Percentiles rank a stretch among this genome's conserved stretches.
Conservation (phyloP, 2,113 vertebrate species). For the Neotragus moschatus region DNA sequence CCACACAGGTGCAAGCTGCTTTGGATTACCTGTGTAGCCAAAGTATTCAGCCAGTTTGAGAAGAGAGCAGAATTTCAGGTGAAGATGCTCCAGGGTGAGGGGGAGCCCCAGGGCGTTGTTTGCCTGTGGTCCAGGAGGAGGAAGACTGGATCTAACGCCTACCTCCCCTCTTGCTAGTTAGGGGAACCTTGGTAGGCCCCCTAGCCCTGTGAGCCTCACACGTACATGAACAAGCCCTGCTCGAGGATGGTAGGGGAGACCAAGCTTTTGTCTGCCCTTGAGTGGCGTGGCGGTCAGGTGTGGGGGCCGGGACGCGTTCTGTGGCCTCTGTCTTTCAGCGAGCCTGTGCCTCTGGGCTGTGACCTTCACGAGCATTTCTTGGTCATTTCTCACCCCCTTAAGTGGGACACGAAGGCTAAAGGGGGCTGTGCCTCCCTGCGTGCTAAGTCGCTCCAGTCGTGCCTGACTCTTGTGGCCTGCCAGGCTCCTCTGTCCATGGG, state of each 20-base stretch:
- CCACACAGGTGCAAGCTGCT: not conserved
- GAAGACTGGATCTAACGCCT: not conserved
- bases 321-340: not conserved
- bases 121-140: not conserved
- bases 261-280: not conserved
- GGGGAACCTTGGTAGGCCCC: not conserved
- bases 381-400: not conserved
- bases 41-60: not conserved
- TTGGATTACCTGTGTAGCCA: not conserved
- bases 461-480: not conserved
- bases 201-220: not conserved
- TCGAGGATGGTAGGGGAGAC: not conserved
- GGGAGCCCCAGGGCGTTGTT: not conserved
- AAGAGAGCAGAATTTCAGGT: not conserved
- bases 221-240: not conserved
- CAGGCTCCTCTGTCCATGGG: not conserved
- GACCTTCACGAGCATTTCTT: not conserved
- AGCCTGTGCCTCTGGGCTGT: not conserved
- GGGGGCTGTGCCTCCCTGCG: not conserved
- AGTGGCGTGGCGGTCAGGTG: not conserved
- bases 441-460: not conserved
- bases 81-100: not conserved
- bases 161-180: not conserved
- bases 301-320: rapidly evolving
- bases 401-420: not conserved